Base-by-base conservation (phyloP, 2,888 invertebrate genomes). In the Onchidella celtica region DNA sequence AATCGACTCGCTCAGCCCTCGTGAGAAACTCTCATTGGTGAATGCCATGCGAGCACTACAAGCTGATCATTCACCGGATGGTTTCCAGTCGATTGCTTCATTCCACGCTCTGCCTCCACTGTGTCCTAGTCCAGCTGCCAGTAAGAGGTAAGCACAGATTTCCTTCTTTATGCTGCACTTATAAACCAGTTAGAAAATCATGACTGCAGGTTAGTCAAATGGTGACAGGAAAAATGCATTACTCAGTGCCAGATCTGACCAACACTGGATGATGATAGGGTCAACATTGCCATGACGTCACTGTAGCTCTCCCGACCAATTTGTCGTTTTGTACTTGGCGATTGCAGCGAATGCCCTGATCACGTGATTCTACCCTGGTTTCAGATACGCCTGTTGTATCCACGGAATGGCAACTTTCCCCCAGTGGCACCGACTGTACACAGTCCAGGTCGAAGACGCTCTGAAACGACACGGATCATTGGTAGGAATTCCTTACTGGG, bases 401-500 rank as follows among this genome's bases (percentile, higher is more conserved):
- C 85, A 85, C 59, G 86, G 86, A 29, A 83, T 76, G 85, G 86
- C 86, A 11, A 84, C 84, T 17, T 86, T 86, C 82, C 86, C 84
- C 2, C 85, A 85, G 55, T 86, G 86, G 86, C 86, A 86, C 69
- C 77, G 86, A 3, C 79, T 86, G 34, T 86, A 85, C 79, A 84
- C 85, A 3, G 85, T 86, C 1, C 86, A 86, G 77, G 80, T 86
- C 66, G 85, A 86, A 79, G 83, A 86, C 59, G 81, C 85, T 6
- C 79, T 86, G 17, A 73, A 81, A 40, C 81, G 85, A 21, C 86
- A 85, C 61, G 86, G 86, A 17, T 77, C 85, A 27, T 66, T 34
- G 0, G 81, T 85, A 27, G 86, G 86, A 27, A 61, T 86, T 1
- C 86, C 86, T 9, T 86, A 85, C 77, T 85, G 84, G 85, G 85